Conservation (phyloP, 1,140 invertebrate genomes). For the Ptiloglossa arizonensis region DNA sequence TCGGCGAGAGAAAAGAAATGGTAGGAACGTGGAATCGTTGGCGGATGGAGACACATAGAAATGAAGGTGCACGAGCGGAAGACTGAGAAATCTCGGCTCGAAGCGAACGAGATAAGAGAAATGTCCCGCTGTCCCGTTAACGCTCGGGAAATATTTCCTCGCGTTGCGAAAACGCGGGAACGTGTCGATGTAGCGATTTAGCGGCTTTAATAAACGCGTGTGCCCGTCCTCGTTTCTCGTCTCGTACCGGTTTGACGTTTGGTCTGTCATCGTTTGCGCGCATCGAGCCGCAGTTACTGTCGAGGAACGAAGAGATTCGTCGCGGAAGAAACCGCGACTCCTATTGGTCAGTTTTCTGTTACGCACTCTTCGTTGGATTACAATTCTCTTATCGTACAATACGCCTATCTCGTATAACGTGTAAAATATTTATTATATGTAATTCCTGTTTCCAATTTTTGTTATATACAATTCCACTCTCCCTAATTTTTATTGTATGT, state of each 20-base stretch:
- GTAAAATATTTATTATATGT: too few species aligned
- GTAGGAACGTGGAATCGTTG: not conserved
- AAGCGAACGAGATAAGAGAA: constrained; percentile 27
- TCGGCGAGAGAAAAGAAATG: constrained; percentile 18
- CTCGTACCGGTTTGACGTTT: not conserved
- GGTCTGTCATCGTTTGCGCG: too few species aligned
- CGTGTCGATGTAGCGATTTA: constrained; percentile 25
- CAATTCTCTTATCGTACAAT: too few species aligned
- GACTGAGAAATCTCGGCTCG: constrained; percentile 25
- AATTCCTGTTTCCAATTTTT: too few species aligned
- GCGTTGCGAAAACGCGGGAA: not conserved
- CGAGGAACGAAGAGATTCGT: too few species aligned
- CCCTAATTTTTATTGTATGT: too few species aligned
- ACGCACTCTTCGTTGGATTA: too few species aligned
- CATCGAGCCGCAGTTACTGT: too few species aligned
- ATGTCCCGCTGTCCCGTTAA: constrained; percentile 39
- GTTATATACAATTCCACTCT: too few species aligned
- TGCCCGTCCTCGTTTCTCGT: not conserved
- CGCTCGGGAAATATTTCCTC: constrained; percentile 23
- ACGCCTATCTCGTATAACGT: too few species aligned
- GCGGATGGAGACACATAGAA: constrained; percentile 27
- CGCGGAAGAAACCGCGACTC: too few species aligned
- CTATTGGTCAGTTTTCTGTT: too few species aligned
- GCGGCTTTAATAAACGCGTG: constrained; percentile 4
- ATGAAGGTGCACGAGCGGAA: constrained; percentile 24